Evolutionary conservation across 1,140 invertebrate species (phyloP).

Genomic region (Achatina immaculata): DNA sequence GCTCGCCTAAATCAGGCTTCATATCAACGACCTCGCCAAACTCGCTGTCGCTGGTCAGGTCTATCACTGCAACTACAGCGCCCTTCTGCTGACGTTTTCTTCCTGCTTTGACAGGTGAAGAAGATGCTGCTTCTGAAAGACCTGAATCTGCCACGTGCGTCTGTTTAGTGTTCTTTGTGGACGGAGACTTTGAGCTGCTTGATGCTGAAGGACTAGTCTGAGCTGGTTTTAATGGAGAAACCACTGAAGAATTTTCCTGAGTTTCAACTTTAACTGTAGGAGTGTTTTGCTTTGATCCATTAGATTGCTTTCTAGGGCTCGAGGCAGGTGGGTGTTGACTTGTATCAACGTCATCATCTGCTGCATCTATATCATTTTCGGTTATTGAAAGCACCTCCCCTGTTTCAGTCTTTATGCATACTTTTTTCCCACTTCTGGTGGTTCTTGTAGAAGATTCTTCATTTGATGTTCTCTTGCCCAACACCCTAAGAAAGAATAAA

Average conservation of each 20-base stretch:
- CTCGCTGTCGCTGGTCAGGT: conserved; percentile 9
- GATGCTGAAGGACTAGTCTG: conserved; percentile 30
- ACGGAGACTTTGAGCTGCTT: not conserved
- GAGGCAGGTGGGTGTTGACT: not conserved
- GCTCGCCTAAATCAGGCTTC: conserved; percentile 36
- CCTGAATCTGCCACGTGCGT: no score
- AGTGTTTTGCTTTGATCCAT: not conserved
- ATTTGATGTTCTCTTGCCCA: conserved; percentile 7
- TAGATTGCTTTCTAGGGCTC: not conserved
- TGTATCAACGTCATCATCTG: conserved; percentile 8
- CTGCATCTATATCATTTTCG: conserved; percentile 29
- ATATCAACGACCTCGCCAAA: conserved; percentile 29
- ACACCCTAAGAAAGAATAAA: not conserved
- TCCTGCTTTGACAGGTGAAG: not conserved
- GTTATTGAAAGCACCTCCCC: conserved; percentile 47
- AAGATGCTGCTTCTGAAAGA: not conserved
- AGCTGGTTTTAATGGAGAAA: no score
- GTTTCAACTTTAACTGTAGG: not conserved
- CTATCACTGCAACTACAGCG: not conserved
- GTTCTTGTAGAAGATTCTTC: not conserved
- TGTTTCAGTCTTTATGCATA: conserved; percentile 51
- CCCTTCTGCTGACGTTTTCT: not conserved
- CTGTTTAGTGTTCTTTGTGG: not conserved
- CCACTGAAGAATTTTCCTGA: not conserved
- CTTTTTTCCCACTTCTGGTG: conserved; percentile 18